Percentiles rank a stretch among this genome's conserved stretches.
Evolutionary conservation across 2,113 vertebrate genomes (phyloP).

Genomic region (Amazona guildingii): DNA sequence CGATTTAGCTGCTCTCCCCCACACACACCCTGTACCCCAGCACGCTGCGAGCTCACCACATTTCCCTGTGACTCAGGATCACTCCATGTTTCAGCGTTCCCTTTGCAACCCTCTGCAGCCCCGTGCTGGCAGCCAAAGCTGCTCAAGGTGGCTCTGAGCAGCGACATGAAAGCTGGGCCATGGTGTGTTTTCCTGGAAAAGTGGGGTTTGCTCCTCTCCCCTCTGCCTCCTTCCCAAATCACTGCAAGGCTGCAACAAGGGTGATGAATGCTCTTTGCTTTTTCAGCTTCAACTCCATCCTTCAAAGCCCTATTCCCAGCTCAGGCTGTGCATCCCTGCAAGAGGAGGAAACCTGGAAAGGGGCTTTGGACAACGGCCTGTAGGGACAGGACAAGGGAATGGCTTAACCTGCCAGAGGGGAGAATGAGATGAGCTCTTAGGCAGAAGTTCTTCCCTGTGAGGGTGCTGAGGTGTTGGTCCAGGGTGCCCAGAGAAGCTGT

Average conservation of each 20-base stretch:
- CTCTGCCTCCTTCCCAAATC: background rate
- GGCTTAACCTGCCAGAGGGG: background rate
- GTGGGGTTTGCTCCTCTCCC: accelerated
- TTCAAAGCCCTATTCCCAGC: background rate
- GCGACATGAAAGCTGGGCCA: accelerated
- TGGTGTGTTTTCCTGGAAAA: background rate
- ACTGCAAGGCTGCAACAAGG: background rate
- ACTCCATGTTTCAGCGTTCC: accelerated
- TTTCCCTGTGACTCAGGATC: background rate
- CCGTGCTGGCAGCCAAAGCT: accelerated
- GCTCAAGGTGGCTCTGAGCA: accelerated
- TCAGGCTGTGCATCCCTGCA: accelerated
- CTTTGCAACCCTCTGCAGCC: background rate
- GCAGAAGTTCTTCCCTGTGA: too few relatives aligned
- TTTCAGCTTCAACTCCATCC: background rate
- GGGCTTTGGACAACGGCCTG: background rate
- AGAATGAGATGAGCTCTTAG: too few relatives aligned
- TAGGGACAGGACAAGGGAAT: background rate
- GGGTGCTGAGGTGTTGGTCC: too few relatives aligned
- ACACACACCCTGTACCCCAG: accelerated
- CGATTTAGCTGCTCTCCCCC: background rate
- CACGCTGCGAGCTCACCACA: background rate
- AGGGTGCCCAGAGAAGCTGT: too few relatives aligned
- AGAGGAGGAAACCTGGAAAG: background rate
- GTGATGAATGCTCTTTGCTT: background rate